Evolutionary conservation across 2,113 vertebrate genomes (phyloP).

Genomic region (Psophia crepitans): DNA sequence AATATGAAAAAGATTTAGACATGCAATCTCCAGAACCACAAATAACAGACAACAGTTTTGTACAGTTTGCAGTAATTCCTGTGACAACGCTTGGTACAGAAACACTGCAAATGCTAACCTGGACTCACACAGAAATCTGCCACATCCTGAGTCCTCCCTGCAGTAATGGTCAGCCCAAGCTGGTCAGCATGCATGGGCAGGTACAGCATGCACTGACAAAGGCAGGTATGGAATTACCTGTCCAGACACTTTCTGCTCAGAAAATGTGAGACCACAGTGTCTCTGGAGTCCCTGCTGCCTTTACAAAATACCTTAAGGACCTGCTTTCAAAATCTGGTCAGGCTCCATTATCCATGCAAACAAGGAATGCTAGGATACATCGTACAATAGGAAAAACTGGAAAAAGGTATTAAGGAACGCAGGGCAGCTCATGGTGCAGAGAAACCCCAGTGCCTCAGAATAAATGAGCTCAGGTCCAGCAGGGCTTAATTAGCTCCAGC

Average conservation of each 20-base stretch:
- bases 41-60: neutral
- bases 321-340: neutral
- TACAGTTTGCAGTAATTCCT: neutral
- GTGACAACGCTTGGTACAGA: neutral
- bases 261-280: neutral
- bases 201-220: neutral
- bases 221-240: neutral
- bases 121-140: neutral
- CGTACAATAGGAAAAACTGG: accelerated
- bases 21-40: neutral
- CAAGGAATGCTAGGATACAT: neutral
- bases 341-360: neutral
- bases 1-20: neutral
- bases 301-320: neutral
- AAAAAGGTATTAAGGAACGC: neutral
- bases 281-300: neutral
- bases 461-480: neutral
- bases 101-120: neutral
- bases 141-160: accelerated
- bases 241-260: neutral
- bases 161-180: neutral
- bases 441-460: neutral
- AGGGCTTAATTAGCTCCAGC: neutral
- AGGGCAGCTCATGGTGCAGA: neutral
- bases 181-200: neutral